Conservation (phyloP, 2,797 vertebrate genomes). For the Lindbergichthys nudifrons region DNA sequence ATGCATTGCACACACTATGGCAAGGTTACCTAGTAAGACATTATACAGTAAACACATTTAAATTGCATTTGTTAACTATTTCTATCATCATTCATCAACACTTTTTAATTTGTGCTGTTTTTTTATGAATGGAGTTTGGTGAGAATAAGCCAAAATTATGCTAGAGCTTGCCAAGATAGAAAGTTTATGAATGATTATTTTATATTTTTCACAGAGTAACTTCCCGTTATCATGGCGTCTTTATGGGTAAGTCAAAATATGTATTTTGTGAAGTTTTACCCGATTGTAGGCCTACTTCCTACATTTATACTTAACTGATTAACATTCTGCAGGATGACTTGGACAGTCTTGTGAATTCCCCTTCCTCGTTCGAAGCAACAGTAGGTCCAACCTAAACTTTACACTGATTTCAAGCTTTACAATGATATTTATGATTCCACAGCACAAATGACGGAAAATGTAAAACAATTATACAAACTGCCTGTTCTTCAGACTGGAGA, state of each 20-base stretch:
- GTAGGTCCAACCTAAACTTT: slow-evolving; percentile 31
- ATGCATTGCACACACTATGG: neutral
- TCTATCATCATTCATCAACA: no score
- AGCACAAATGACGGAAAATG: neutral
- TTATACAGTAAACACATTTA: neutral
- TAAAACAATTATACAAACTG: neutral
- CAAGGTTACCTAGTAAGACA: neutral
- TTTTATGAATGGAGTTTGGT: neutral
- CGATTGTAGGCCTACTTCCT: neutral
- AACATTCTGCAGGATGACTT: slow-evolving; percentile 68
- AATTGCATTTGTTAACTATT: neutral
- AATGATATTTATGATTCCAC: neutral
- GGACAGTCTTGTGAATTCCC: slow-evolving; percentile 57
- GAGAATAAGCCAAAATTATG: neutral
- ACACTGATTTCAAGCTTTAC: accelerated
- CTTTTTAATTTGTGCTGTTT: neutral
- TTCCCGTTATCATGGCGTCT: slow-evolving; percentile 55
- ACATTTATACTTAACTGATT: neutral
- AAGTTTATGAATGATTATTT: neutral
- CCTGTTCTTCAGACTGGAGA: slow-evolving; percentile 68
- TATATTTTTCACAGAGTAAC: neutral
- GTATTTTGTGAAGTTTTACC: neutral
- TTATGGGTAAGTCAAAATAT: slow-evolving; percentile 64
- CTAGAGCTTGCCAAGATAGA: neutral
- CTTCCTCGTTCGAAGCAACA: slow-evolving; percentile 26